A percentile compares a stretch with the other conserved stretches of the same genome.
phyloP scores from a whole-genome alignment of 2,888 invertebrate genomes.

The Muscina levida region DNA sequence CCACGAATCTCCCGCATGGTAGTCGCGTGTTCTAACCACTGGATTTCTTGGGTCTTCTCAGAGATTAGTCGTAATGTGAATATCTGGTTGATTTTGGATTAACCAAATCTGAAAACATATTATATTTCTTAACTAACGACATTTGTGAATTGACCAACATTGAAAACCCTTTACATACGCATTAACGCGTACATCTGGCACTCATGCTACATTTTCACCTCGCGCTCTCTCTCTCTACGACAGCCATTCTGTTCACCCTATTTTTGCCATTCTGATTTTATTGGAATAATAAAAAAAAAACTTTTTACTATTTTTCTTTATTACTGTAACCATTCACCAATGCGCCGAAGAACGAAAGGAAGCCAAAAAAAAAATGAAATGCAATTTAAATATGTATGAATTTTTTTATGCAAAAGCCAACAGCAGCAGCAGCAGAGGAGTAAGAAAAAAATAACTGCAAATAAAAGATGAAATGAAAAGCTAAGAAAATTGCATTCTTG shows the following conservation, averaged over 20 bases:
- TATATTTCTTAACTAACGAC: too few species aligned
- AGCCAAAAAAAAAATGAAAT: slow-evolving; percentile 27
- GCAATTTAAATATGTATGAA: slow-evolving; percentile 48
- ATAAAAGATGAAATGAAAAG: slow-evolving; percentile 8
- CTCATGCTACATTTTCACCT: too few species aligned
- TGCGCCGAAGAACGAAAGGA: neutral
- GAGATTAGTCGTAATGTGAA: too few species aligned
- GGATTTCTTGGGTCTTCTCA: too few species aligned
- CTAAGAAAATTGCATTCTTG: slow-evolving; percentile 43
- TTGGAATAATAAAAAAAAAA: slow-evolving; percentile 35
- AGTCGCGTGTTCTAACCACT: too few species aligned
- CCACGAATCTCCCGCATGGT: too few species aligned
- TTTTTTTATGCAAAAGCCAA: slow-evolving; percentile 32
- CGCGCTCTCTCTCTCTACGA: neutral
- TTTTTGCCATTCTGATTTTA: slow-evolving; percentile 14
- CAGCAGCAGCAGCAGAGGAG: neutral
- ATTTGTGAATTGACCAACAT: too few species aligned
- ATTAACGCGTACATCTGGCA: too few species aligned
- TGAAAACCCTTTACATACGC: too few species aligned
- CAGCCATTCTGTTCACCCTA: slow-evolving; percentile 3
- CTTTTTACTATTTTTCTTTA: slow-evolving; percentile 2
- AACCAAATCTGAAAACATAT: too few species aligned
- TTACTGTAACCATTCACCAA: slow-evolving; percentile 37
- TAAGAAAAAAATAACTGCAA: neutral
- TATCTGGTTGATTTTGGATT: too few species aligned